Evolutionary conservation across 2,888 invertebrate genomes (phyloP).

Genomic region (Dendrolimus pini): DNA sequence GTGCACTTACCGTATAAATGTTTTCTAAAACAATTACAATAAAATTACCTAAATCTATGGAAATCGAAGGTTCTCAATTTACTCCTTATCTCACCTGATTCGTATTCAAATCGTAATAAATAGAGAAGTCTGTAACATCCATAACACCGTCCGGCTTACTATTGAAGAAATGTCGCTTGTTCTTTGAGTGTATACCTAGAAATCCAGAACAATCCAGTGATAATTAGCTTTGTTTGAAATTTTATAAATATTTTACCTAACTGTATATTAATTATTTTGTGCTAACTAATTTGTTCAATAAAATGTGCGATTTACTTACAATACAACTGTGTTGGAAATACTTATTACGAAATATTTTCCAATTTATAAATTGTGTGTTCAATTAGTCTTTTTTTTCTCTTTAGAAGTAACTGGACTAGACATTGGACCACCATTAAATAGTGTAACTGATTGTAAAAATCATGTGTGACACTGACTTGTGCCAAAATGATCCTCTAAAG

Average conservation of each 20-base stretch:
- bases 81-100: constrained; percentile 44
- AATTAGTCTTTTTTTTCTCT: neutral
- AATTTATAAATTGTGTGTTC: neutral
- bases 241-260: constrained; percentile 2
- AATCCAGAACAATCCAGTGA: constrained; percentile 5
- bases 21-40: no score
- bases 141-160: constrained; percentile 43
- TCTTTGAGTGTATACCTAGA: constrained; percentile 21
- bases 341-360: no score
- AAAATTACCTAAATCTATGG: no score
- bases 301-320: neutral
- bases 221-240: no score
- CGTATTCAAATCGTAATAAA: constrained; percentile 62
- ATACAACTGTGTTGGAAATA: no score
- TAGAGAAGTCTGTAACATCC: constrained; percentile 67
- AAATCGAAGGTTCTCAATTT: no score
- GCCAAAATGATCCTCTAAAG: no score
- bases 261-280: neutral
- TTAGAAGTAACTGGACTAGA: no score
- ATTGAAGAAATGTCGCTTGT: constrained; percentile 22
- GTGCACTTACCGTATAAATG: no score
- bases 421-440: no score
- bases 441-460: no score
- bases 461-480: no score
- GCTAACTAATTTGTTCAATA: neutral